Evolutionary conservation across 1,140 invertebrate species (phyloP).

Genomic region (Pogonomyrmex barbatus): DNA sequence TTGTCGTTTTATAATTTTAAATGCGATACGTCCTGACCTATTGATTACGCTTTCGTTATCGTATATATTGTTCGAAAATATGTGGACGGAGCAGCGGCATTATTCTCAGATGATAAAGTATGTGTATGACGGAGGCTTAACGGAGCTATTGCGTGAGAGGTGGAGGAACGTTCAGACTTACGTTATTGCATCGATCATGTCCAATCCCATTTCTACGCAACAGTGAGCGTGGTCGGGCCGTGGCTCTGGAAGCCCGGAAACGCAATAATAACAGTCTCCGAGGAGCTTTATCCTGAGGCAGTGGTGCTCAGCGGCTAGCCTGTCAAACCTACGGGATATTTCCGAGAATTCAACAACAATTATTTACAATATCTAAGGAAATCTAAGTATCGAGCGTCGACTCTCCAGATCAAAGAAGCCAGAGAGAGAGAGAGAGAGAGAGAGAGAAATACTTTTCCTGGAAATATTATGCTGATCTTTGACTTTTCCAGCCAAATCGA

Average conservation of each 20-base stretch:
- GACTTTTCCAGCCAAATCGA: neutral
- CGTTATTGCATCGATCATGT: constrained; percentile 99
- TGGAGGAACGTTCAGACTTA: constrained; percentile 87
- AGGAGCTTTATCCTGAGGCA: constrained; percentile 96
- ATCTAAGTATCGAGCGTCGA: neutral
- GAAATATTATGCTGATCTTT: constrained; percentile 11
- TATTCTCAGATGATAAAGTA: neutral
- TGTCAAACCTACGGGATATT: constrained; percentile 92
- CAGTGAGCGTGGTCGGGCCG: constrained; percentile 96
- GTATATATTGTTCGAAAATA: neutral
- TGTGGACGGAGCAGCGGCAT: neutral
- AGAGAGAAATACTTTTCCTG: neutral
- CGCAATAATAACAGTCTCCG: constrained; percentile 98
- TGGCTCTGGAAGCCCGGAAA: constrained; percentile 95
- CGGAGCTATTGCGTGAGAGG: neutral
- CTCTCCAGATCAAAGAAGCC: neutral
- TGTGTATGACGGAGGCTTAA: neutral
- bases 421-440: neutral
- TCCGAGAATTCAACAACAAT: neutral
- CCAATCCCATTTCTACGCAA: constrained; percentile 98
- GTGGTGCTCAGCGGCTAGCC: constrained; percentile 95
- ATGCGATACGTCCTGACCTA: neutral
- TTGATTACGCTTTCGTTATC: constrained; percentile 1
- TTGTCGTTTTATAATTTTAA: constrained; percentile 12
- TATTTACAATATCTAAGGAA: neutral